Percentiles rank a stretch among this genome's conserved stretches.
phyloP scores from a whole-genome alignment of 2,113 vertebrate genomes.

The Hemichromis elongatus region DNA sequence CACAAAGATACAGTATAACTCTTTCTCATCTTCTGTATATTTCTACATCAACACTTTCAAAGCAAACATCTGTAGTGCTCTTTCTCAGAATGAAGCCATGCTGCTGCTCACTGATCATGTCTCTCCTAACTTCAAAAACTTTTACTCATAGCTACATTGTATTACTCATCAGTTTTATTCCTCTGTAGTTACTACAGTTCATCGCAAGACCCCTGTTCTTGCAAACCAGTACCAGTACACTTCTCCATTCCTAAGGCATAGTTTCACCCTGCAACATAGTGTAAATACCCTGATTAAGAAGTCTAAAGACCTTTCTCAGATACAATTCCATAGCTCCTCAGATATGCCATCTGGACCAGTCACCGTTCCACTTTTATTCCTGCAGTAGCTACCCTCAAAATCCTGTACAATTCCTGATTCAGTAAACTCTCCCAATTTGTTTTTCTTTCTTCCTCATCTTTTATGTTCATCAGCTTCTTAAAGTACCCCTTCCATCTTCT shows the following conservation, averaged over 20 bases:
- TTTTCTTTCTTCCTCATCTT: not conserved
- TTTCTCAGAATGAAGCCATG: not conserved
- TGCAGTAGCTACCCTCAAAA: not conserved
- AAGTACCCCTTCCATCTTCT: not conserved
- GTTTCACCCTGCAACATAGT: not conserved
- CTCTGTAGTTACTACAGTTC: not conserved
- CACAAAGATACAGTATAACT: not conserved
- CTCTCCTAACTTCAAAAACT: not conserved
- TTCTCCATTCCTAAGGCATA: not conserved
- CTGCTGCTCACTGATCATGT: not conserved
- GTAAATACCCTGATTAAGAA: not conserved
- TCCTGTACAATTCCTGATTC: not conserved
- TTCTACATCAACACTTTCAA: not conserved
- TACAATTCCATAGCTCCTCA: not conserved
- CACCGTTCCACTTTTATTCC: not conserved
- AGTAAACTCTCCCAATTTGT: not conserved
- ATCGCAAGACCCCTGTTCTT: not conserved
- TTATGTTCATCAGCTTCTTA: not conserved
- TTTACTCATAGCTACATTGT: not conserved
- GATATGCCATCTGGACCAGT: not conserved
- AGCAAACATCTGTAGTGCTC: not conserved
- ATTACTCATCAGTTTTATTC: not conserved
- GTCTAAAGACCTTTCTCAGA: not conserved
- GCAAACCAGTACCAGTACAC: not conserved
- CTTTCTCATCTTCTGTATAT: not conserved